Conservation (phyloP, 2,888 invertebrate genomes). For the Spodoptera picta region DNA sequence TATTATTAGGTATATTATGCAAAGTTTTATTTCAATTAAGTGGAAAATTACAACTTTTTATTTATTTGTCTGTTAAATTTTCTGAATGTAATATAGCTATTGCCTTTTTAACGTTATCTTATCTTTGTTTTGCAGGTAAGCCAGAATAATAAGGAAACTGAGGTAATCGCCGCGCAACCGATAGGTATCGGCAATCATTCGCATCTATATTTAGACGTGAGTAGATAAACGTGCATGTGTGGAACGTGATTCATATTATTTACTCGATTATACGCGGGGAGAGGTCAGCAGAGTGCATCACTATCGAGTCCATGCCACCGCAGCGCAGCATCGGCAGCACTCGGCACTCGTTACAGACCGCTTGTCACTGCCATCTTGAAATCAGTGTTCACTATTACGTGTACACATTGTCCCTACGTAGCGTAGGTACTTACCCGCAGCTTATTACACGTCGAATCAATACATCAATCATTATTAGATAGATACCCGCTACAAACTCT, state of each 20-base stretch:
- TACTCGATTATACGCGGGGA: constrained; percentile 18
- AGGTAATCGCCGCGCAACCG: neutral
- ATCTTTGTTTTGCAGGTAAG: constrained; percentile 43
- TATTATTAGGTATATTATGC: too few relatives aligned
- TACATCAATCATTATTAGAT: too few relatives aligned
- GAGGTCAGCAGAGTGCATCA: constrained; percentile 19
- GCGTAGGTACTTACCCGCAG: neutral
- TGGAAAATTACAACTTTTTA: too few relatives aligned
- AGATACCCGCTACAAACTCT: too few relatives aligned
- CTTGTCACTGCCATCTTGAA: constrained; percentile 5
- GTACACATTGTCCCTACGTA: too few relatives aligned
- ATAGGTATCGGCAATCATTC: constrained; percentile 19
- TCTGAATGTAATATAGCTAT: neutral
- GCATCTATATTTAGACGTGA: constrained; percentile 30
- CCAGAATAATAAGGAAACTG: constrained; percentile 7
- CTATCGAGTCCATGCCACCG: constrained; percentile 19
- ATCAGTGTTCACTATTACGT: neutral
- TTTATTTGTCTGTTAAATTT: neutral
- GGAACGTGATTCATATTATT: constrained; percentile 35
- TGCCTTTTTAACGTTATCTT: constrained; percentile 1
- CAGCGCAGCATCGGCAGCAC: neutral
- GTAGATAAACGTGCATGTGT: constrained; percentile 23
- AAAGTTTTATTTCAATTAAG: too few relatives aligned
- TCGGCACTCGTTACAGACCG: constrained; percentile 7
- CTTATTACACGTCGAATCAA: too few relatives aligned